These are phyloP conservation scores for Cotesia congregata DNA, from an alignment of 2,888 invertebrate species.

Conservation along the genomic window DNA sequence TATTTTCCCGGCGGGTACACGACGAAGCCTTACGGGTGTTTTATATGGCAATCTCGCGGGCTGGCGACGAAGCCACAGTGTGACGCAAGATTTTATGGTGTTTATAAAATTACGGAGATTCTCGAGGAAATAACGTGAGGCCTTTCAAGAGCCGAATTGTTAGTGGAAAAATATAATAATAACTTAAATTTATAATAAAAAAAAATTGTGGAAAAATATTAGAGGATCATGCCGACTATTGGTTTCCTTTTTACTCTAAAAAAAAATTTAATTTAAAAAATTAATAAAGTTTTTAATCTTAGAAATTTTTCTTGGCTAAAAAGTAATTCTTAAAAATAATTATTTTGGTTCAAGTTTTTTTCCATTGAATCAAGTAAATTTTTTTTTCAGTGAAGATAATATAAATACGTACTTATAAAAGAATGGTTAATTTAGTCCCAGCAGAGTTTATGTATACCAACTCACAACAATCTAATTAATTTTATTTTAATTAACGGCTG, in stretches of 20 bases:
- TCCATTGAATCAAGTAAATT: too few species aligned
- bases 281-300: too few species aligned
- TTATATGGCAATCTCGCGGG: constrained; percentile 62
- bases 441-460: not conserved
- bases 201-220: not conserved
- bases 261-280: too few species aligned
- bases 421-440: not conserved
- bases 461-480: constrained; percentile 62
- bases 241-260: too few species aligned
- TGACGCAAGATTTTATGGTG: constrained; percentile 69
- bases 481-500: constrained; percentile 65
- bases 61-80: constrained; percentile 57
- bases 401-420: not conserved
- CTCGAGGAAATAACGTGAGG: constrained; percentile 59
- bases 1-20: constrained; percentile 60
- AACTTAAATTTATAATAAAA: not conserved
- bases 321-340: too few species aligned
- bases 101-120: constrained; percentile 69
- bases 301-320: too few species aligned
- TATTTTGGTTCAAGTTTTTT: too few species aligned
- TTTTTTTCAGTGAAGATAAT: not conserved
- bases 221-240: not conserved
- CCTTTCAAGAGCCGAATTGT: constrained; percentile 37
- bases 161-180: not conserved
- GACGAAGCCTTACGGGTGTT: constrained; percentile 60